Evolutionary conservation across 2,888 invertebrate species (phyloP).

Genomic region (Tenthredo mesomela): DNA sequence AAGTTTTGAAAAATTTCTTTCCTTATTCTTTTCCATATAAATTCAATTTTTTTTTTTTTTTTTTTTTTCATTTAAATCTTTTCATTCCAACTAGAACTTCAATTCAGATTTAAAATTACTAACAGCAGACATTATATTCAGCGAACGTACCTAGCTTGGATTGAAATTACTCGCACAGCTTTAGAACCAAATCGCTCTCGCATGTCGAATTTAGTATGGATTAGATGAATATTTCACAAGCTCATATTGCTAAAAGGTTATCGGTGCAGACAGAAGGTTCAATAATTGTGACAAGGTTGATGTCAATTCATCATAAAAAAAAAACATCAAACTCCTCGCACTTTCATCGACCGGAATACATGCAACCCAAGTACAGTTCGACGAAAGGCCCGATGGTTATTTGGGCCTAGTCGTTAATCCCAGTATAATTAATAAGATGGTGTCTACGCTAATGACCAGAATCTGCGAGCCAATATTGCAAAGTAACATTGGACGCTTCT

Average conservation of each 20-base stretch:
- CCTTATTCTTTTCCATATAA: neutral
- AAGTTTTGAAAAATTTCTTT: neutral
- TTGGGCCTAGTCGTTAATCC: too few species aligned
- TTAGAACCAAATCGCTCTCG: neutral
- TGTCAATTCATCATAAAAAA: neutral
- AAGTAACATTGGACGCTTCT: neutral
- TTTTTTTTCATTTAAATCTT: neutral
- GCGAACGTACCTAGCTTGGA: neutral
- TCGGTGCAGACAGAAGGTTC: neutral
- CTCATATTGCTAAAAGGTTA: neutral
- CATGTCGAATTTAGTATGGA: neutral
- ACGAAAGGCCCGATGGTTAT: too few species aligned
- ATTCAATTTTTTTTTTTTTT: neutral
- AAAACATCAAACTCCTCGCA: too few species aligned
- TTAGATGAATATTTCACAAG: neutral
- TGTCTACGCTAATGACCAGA: too few species aligned
- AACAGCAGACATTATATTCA: neutral
- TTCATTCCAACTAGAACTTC: neutral
- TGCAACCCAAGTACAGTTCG: too few species aligned
- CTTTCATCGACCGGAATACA: too few species aligned
- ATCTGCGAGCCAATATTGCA: neutral
- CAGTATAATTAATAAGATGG: too few species aligned
- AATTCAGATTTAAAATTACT: neutral
- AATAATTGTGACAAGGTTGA: neutral
- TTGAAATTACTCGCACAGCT: neutral